Evolutionary conservation across 2,113 vertebrate genomes (phyloP), one percentile per base, ranked within the genome.

Genomic region (Acanthochromis polyacanthus): DNA sequence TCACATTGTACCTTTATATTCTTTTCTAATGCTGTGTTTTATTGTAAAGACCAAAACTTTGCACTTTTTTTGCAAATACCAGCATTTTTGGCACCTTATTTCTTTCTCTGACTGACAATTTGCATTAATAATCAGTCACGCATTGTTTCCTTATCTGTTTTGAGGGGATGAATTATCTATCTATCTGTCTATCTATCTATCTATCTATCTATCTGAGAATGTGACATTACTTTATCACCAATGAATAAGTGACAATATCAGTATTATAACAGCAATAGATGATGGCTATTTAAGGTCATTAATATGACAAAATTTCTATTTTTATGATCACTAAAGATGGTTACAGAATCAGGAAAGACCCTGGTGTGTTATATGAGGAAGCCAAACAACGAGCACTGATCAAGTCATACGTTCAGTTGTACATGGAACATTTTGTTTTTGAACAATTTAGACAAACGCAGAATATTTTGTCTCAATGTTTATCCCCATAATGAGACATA

Each of bases 191-290:
- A 25, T 25, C 25, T 25, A 25, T 25, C 23, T 25, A 25, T 25
- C 23, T 25, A 25, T 25, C 23, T 25, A 25, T 2, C 1, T 25
- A 25, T 40, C 12, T 10, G 10, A 40, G 38, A 10, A 40, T 40
- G 38, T 40, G 38, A 40, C 12, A 40, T 71, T 20, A 17, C 28
- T 43, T 55, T 50, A 32, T 65, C 55, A 71, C 66, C 82, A 19
- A 25, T 52, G 50, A 53, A 48, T 25, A 5, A 40, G 25, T 30
- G n/a, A 48, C 19, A 8, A 25, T 14, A 69, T 25, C 7, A 36
- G 32, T 45, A 22, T 53, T 19, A 28, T 8, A 56, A 50, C 10
- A 22, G 10, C 46, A 56, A 48, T 52, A 6, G 2, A 11, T 14
- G 15, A 1, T 23, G 25, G 17, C 17, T 59, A 36, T 12, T 7